These are phyloP conservation scores for Asobara japonica DNA, from an alignment of 1,140 invertebrate species.

Conservation along the genomic window DNA sequence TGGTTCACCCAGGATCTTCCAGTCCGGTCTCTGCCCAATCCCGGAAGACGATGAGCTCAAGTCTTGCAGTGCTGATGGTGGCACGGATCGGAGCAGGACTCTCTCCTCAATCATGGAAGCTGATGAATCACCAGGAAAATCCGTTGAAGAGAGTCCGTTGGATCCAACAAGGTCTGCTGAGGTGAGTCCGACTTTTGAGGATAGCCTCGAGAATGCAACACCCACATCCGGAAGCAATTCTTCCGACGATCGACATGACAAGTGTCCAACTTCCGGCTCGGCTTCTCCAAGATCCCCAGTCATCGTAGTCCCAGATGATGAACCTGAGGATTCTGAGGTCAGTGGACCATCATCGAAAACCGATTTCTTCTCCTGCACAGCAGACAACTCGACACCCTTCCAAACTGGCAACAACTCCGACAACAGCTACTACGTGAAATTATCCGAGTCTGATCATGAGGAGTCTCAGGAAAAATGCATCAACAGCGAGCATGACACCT, in stretches of 20 bases:
- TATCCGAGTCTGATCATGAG: background rate
- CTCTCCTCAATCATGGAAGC: background rate
- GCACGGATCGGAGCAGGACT: background rate
- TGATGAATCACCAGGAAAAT: background rate
- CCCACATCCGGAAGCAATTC: too few relatives aligned
- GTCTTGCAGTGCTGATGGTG: background rate
- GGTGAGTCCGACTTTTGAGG: background rate
- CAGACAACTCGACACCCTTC: constrained; percentile 1
- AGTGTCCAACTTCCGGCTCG: background rate
- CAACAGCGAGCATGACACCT: constrained; percentile 18
- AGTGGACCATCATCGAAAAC: background rate
- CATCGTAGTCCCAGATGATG: background rate
- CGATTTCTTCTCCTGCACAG: constrained; percentile 29
- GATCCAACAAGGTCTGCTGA: too few relatives aligned
- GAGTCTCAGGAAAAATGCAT: background rate
- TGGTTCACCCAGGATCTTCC: background rate
- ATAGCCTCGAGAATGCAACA: background rate
- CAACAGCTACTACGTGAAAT: background rate
- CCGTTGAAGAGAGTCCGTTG: background rate
- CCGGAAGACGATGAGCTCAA: constrained; percentile 8
- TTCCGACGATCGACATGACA: background rate
- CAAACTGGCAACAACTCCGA: background rate
- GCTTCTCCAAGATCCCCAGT: background rate
- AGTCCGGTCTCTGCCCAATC: background rate
- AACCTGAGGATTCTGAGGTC: background rate